phyloP scores from a whole-genome alignment of 2,797 vertebrate genomes.

The Karalla daura region DNA sequence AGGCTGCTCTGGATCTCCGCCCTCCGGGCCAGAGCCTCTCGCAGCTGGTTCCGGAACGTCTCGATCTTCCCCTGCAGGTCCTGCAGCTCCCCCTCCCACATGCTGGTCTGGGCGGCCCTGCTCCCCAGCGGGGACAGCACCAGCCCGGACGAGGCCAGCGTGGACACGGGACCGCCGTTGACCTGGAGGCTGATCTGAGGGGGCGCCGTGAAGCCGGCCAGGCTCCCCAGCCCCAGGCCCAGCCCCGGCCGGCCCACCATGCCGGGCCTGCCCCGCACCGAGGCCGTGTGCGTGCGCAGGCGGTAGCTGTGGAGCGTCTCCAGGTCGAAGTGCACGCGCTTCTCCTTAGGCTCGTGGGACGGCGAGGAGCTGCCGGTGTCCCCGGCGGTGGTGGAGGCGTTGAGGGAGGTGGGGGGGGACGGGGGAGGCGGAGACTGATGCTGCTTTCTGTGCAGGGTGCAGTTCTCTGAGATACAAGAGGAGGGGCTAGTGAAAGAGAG shows the following conservation, averaged over 20 bases:
- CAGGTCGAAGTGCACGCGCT: constrained; percentile 86
- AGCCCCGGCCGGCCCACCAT: constrained; percentile 76
- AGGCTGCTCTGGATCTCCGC: constrained; percentile 88
- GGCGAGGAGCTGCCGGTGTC: constrained; percentile 68
- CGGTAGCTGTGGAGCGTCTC: constrained; percentile 85
- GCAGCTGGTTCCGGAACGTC: constrained; percentile 85
- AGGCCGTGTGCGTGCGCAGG: constrained; percentile 76
- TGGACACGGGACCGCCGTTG: constrained; percentile 79
- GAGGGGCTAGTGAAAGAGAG: constrained; percentile 73
- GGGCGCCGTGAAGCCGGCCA: constrained; percentile 65
- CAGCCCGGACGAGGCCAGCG: constrained; percentile 75
- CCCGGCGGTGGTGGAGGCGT: constrained; percentile 74
- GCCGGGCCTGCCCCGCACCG: constrained; percentile 59
- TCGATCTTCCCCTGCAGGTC: constrained; percentile 89
- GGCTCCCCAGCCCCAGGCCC: constrained; percentile 66
- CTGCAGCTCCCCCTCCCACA: constrained; percentile 87
- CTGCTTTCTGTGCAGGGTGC: constrained; percentile 79
- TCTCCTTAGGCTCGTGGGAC: constrained; percentile 82
- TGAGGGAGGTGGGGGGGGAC: constrained; percentile 72
- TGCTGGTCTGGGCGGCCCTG: constrained; percentile 71
- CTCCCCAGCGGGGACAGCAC: constrained; percentile 79
- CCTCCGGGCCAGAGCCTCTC: constrained; percentile 85
- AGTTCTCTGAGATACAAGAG: constrained; percentile 86
- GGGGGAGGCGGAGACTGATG: constrained; percentile 62
- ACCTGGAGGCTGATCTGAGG: constrained; percentile 72